Evolutionary conservation across 1,140 invertebrate genomes (phyloP).

Genomic region (Megalonaias nervosa): DNA sequence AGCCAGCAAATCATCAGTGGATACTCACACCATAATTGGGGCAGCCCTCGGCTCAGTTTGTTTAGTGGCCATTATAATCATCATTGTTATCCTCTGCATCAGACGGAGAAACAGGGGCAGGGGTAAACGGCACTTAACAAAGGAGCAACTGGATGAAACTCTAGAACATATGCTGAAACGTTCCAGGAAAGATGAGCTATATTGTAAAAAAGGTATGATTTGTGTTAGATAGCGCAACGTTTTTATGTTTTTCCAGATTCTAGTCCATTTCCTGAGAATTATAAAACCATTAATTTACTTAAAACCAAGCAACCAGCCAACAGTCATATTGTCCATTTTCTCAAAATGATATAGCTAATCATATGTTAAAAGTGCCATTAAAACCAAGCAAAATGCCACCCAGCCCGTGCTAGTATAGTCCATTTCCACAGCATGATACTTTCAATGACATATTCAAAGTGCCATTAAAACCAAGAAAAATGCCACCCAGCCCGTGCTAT

Average conservation of each 20-base stretch:
- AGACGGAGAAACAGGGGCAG: constrained; percentile 15
- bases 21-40: constrained; percentile 4
- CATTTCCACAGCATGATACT: no score
- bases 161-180: constrained; percentile 42
- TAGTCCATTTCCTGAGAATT: not conserved
- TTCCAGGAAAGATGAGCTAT: constrained; percentile 43
- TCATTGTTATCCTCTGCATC: constrained; percentile 29
- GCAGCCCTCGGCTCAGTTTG: constrained; percentile 25
- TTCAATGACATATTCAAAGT: no score
- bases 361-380: no score
- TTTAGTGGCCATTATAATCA: constrained; percentile 33
- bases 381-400: not conserved
- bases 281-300: no score
- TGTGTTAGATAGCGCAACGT: not conserved
- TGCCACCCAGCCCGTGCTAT: no score
- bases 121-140: constrained; percentile 29
- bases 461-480: no score
- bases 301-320: not conserved
- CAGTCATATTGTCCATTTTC: not conserved
- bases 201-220: constrained; percentile 53
- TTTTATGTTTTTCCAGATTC: not conserved
- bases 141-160: constrained; percentile 49
- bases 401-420: no score
- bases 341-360: no score
- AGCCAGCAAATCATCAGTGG: not conserved